A percentile compares a stretch with the other conserved stretches of the same genome.
These are phyloP conservation scores for Gulo gulo DNA, from an alignment of 2,113 vertebrate genomes.

Conservation along the genomic window DNA sequence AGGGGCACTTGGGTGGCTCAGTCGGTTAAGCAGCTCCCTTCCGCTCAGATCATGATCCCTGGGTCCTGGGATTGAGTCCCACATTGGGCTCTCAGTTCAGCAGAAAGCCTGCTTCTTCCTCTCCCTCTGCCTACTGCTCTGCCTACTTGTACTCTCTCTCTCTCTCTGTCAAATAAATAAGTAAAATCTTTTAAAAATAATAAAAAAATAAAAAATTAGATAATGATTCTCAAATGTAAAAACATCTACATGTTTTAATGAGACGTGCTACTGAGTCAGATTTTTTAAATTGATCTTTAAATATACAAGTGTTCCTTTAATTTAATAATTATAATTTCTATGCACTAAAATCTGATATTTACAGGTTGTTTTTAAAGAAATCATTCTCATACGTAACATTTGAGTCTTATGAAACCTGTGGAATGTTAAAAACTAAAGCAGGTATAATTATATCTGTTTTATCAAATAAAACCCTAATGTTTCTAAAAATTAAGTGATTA, in stretches of 20 bases:
- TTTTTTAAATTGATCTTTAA: neutral
- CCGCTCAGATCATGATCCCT: no score
- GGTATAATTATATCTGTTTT: neutral
- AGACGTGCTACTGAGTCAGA: neutral
- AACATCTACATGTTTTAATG: neutral
- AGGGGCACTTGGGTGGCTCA: no score
- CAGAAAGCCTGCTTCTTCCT: no score
- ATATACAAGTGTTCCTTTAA: neutral
- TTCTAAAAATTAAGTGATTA: neutral
- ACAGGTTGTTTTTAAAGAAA: neutral
- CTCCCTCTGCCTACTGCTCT: no score
- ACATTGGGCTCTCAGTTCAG: no score
- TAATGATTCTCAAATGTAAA: neutral
- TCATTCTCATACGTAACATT: neutral
- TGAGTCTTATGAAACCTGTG: neutral
- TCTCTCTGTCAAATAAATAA: no score
- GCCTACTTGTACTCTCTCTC: no score
- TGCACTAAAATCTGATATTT: neutral
- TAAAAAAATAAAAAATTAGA: neutral
- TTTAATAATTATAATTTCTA: slow-evolving; percentile 7
- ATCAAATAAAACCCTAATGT: neutral
- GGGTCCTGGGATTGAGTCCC: no score
- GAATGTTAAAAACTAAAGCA: neutral
- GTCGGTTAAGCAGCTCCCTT: no score
- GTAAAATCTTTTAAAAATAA: no score